A percentile compares a stretch with the other conserved stretches of the same genome.
phyloP scores from a whole-genome alignment of 2,888 invertebrate species.

The Drosophila atroscutellata region DNA sequence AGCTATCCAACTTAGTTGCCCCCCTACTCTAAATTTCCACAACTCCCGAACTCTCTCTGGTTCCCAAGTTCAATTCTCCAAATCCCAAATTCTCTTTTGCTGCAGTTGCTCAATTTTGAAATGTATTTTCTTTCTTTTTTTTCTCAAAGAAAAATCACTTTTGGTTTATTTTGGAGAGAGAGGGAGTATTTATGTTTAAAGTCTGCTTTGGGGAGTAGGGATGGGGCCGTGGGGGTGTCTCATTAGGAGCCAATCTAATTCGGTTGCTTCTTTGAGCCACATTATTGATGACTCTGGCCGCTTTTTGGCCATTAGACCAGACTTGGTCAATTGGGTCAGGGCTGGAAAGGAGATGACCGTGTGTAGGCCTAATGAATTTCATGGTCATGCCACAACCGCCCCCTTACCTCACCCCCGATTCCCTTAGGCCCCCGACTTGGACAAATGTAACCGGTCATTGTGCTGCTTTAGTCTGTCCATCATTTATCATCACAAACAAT shows the following conservation, averaged over 20 bases:
- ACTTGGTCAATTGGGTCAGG: conserved; percentile 25
- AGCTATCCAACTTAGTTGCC: conserved; percentile 8
- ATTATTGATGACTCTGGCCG: conserved; percentile 47
- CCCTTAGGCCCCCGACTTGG: background rate
- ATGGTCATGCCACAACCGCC: conserved; percentile 38
- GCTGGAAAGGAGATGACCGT: background rate
- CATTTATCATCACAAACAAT: conserved; percentile 80
- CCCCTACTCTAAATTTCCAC: conserved; percentile 7
- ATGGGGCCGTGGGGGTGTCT: conserved; percentile 20
- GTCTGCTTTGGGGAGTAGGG: background rate
- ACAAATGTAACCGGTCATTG: conserved; percentile 16
- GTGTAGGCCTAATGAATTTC: conserved; percentile 57
- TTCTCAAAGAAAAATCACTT: conserved; percentile 11
- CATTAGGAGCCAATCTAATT: conserved; percentile 59
- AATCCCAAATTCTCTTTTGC: conserved; percentile 5
- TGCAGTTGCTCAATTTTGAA: conserved; percentile 18
- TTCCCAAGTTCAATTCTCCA: background rate
- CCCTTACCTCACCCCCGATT: background rate
- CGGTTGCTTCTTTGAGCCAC: conserved; percentile 21
- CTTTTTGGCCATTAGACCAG: conserved; percentile 34
- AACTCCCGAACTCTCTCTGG: conserved; percentile 2
- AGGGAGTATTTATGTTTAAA: conserved; percentile 11
- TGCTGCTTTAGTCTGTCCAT: conserved; percentile 36
- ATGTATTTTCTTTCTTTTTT: background rate
- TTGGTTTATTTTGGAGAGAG: conserved; percentile 1